These are phyloP conservation scores for Periparus ater DNA, from an alignment of 2,797 vertebrate species.

Conservation along the genomic window DNA sequence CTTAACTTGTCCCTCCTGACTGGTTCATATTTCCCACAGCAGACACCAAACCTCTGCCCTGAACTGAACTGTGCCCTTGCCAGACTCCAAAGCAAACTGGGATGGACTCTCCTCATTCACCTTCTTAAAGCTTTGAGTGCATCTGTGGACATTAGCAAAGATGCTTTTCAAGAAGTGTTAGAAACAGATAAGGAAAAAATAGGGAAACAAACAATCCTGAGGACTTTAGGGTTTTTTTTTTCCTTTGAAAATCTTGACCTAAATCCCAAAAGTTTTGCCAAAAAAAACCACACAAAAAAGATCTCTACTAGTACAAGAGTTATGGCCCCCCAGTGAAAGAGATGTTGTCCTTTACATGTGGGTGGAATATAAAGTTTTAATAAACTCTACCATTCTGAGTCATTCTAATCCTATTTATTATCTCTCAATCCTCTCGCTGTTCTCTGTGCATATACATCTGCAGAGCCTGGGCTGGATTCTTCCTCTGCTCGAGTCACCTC, in stretches of 20 bases:
- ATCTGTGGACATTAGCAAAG: background rate
- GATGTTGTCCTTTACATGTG: background rate
- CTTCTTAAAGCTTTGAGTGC: background rate
- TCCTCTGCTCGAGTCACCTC: background rate
- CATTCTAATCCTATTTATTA: conserved; percentile 51
- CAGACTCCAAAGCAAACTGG: background rate
- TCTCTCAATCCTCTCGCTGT: background rate
- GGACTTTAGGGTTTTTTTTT: background rate
- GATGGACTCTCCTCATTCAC: background rate
- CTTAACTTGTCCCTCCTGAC: background rate
- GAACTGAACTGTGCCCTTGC: background rate
- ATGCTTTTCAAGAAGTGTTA: background rate
- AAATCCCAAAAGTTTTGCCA: background rate
- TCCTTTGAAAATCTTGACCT: background rate
- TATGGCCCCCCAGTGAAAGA: background rate
- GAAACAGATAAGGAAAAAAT: background rate
- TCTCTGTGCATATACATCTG: background rate
- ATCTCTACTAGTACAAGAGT: background rate
- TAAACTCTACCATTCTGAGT: background rate
- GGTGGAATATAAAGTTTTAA: conserved; percentile 6
- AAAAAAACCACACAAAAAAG: background rate
- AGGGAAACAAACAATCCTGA: background rate
- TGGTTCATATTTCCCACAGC: background rate
- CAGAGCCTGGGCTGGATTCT: background rate
- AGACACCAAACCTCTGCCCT: background rate